Conservation (phyloP, 2,888 invertebrate species). For the Dendrolimus pini region DNA sequence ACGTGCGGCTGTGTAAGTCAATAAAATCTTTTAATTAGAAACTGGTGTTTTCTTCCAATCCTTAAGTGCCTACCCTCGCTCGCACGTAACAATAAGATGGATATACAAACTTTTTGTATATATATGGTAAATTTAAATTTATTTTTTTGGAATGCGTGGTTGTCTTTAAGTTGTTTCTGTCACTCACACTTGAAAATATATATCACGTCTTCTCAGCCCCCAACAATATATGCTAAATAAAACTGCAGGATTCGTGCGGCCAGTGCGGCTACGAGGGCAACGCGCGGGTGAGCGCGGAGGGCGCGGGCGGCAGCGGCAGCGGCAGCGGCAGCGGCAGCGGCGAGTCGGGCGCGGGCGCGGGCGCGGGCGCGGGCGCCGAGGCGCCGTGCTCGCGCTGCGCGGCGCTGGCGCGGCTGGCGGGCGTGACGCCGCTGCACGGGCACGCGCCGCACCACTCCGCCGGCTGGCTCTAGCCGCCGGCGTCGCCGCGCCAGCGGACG, state of each 20-base stretch:
- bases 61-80: too few species aligned
- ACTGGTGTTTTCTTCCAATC: too few species aligned
- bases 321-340: slow-evolving; percentile 16
- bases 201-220: too few species aligned
- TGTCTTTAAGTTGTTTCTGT: too few species aligned
- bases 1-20: too few species aligned
- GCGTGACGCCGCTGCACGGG: slow-evolving; percentile 84
- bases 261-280: slow-evolving; percentile 36
- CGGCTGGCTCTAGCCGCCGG: slow-evolving; percentile 78
- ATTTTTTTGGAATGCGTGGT: too few species aligned
- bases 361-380: slow-evolving; percentile 11
- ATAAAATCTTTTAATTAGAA: too few species aligned
- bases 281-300: slow-evolving; percentile 10
- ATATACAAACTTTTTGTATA: too few species aligned
- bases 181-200: too few species aligned
- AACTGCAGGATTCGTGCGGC: slow-evolving; percentile 30
- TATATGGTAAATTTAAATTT: too few species aligned
- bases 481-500: background rate
- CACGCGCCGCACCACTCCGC: slow-evolving; percentile 80
- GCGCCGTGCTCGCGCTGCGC: slow-evolving; percentile 72
- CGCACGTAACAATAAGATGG: too few species aligned
- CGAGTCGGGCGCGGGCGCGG: slow-evolving; percentile 8
- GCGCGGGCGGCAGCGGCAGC: slow-evolving; percentile 18
- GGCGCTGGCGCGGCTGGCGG: slow-evolving; percentile 80
- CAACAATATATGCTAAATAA: background rate